Evolutionary conservation across 2,797 vertebrate genomes (phyloP), one percentile per base, ranked within the genome.

Genomic region (Syngnathus acus): DNA sequence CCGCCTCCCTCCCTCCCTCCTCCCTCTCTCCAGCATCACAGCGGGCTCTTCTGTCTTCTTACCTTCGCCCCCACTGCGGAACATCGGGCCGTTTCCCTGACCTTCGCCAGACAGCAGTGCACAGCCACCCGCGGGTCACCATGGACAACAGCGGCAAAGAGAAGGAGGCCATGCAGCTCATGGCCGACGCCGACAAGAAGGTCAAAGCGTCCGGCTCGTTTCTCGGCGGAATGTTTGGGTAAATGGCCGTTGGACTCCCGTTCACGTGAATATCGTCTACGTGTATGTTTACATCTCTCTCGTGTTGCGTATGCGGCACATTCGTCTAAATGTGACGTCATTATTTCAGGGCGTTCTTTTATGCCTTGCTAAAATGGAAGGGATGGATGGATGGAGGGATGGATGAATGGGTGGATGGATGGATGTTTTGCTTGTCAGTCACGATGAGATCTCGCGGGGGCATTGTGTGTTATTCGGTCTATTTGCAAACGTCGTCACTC

Each of bases 121-220:
- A 73, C 80, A 68, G 71, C 78, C 77, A 64, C 69, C 76, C 38
- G 68, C 60, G 65, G 32, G 63, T 54, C 76, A 68, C 63, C 74
- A 98, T 97, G 95, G 95, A 98, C 76, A 95, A 89, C 90, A 67
- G 94, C 39, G 95, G 95, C 3, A 98, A 97, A 84, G 95, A 97
- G 85, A 94, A 96, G 72, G 95, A 97, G 88, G 95, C 95, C 68
- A 92, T 98, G 84, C 95, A 97, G 89, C 90, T 98, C 78, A 97
- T 98, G 95, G 95, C 95, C 7, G 95, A 97, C 57, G 95, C 95
- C 50, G 95, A 97, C 89, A 98, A 98, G 78, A 92, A 95, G 81
- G 94, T 98, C 84, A 96, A 96, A 79, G 93, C 94, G 58, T 98
- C 95, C 48, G 94, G 95, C 58, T 98, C 95, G 65, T 97, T 98